A percentile compares a stretch with the other conserved stretches of the same genome.
Evolutionary conservation across 2,797 vertebrate species (phyloP).

Genomic region (Sebastes flavidus): DNA sequence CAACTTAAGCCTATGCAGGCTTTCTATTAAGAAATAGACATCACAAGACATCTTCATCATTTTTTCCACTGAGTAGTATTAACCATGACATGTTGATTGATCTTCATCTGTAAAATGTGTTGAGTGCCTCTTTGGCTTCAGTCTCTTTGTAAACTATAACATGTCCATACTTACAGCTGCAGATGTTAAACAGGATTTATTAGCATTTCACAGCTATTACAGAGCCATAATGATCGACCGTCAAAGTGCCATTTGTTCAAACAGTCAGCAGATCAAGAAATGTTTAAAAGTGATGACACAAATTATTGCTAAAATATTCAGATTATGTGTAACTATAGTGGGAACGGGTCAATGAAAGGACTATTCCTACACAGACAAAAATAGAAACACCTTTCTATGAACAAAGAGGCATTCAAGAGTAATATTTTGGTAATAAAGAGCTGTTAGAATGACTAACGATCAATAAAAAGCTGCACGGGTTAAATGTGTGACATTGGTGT

Average conservation of each 20-base stretch:
- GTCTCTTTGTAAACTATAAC: background rate
- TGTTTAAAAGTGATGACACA: background rate
- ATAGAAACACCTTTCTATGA: conserved; percentile 16
- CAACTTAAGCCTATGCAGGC: too few relatives aligned
- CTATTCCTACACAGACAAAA: conserved; percentile 16
- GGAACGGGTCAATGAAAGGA: background rate
- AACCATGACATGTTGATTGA: background rate
- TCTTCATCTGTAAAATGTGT: background rate
- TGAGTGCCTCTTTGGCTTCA: background rate
- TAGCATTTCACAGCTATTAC: conserved; percentile 42
- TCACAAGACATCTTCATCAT: background rate
- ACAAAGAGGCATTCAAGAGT: conserved; percentile 4
- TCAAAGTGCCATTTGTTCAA: conserved; percentile 53
- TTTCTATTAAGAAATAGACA: background rate
- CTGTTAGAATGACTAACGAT: conserved; percentile 2
- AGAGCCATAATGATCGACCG: conserved; percentile 34
- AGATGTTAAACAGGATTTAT: conserved; percentile 63
- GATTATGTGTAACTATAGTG: conserved; percentile 4
- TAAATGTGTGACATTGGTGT: conserved; percentile 27
- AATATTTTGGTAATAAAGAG: background rate
- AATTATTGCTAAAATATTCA: conserved; percentile 62
- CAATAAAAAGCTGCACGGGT: conserved; percentile 37
- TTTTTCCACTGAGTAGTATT: background rate
- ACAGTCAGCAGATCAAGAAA: conserved; percentile 45
- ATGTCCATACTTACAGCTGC: background rate